A percentile compares a stretch with the other conserved stretches of the same genome.
Evolutionary conservation across 2,113 vertebrate species (phyloP).

Genomic region (Delphinus delphis): DNA sequence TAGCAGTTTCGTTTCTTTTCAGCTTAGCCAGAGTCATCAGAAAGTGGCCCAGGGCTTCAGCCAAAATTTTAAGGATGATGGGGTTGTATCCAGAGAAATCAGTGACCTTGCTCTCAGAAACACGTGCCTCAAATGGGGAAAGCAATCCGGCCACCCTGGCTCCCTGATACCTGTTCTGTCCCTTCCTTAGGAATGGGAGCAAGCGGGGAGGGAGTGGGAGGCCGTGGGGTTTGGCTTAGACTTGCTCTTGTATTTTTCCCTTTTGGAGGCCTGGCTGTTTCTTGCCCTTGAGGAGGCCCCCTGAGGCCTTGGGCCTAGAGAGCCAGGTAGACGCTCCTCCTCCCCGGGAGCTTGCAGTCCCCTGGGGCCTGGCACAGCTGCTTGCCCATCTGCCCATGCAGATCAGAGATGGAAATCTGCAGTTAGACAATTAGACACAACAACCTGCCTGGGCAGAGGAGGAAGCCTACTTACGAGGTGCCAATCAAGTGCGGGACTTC

Average conservation of each 20-base stretch:
- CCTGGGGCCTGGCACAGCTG: conserved; percentile 62
- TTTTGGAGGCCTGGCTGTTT: conserved; percentile 40
- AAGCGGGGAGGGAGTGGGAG: not conserved
- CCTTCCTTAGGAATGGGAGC: conserved; percentile 11
- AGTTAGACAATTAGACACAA: conserved; percentile 17
- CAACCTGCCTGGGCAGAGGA: not conserved
- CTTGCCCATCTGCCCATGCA: conserved; percentile 54
- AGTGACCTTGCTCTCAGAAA: not conserved
- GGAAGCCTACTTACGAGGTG: not conserved
- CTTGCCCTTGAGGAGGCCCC: conserved; percentile 50
- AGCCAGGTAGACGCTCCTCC: conserved; percentile 28
- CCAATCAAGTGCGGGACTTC: not conserved
- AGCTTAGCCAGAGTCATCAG: not conserved
- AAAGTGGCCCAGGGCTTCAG: not conserved
- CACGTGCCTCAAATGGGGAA: not conserved
- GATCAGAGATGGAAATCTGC: conserved; percentile 48
- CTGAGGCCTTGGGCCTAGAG: conserved; percentile 17
- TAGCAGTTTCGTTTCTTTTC: not conserved
- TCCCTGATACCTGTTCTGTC: not conserved
- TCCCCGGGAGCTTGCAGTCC: not conserved
- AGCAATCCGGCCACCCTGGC: not conserved
- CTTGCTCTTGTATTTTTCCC: conserved; percentile 68
- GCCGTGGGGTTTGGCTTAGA: conserved; percentile 28
- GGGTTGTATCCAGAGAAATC: not conserved
- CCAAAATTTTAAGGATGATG: not conserved